These are phyloP conservation scores for Tichodroma muraria DNA, from an alignment of 2,113 vertebrate species.

Conservation along the genomic window DNA sequence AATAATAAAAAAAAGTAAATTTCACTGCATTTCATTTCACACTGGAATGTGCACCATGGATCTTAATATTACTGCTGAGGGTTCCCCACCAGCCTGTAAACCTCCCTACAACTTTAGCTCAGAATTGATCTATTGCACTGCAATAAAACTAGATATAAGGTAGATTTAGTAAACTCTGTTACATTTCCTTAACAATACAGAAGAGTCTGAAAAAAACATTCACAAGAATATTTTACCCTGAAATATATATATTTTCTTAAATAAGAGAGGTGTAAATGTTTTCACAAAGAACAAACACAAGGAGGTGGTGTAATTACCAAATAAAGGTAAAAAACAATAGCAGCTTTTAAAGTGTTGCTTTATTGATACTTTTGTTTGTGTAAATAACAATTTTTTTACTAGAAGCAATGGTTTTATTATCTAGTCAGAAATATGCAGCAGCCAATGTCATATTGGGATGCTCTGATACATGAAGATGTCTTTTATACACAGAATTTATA, in stretches of 20 bases:
- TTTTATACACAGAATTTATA: neutral
- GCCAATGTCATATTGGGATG: neutral
- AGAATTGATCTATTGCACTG: neutral
- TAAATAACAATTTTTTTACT: neutral
- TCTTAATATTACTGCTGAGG: neutral
- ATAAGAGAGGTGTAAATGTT: neutral
- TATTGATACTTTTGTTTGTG: neutral
- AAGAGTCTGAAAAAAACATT: neutral
- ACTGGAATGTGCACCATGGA: neutral
- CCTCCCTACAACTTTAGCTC: neutral
- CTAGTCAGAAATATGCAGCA: neutral
- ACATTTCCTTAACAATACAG: neutral
- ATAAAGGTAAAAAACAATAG: neutral
- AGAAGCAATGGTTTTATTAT: neutral
- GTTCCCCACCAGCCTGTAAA: neutral
- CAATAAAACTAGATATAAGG: neutral
- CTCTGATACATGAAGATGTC: neutral
- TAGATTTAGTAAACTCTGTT: neutral
- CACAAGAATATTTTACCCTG: neutral
- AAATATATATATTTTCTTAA: neutral
- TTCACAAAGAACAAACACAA: neutral
- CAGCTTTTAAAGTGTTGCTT: neutral
- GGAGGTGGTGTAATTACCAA: neutral
- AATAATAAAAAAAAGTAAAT: neutral
- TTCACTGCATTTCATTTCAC: neutral